Evolutionary conservation across 2,888 invertebrate genomes (phyloP).

Genomic region (Cataglyphis albicans): DNA sequence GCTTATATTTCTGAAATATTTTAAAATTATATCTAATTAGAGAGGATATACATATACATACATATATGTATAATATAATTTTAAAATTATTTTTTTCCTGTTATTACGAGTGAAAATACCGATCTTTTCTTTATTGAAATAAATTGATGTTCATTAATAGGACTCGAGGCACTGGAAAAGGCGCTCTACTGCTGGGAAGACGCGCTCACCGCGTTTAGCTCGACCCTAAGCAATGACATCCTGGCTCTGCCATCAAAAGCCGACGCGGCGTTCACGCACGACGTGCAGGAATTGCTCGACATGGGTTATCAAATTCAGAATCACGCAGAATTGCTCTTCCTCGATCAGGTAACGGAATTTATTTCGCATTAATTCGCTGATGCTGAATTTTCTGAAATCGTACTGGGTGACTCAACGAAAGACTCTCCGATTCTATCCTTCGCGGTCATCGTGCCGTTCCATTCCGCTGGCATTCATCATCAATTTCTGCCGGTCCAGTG

Average conservation of each 20-base stretch:
- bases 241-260: conserved; percentile 92
- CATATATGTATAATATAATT: background rate
- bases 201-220: conserved; percentile 93
- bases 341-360: conserved; percentile 88
- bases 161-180: conserved; percentile 96
- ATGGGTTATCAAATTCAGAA: conserved; percentile 94
- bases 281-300: conserved; percentile 90
- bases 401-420: background rate
- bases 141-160: conserved; percentile 84
- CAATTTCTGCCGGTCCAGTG: conserved; percentile 61
- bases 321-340: conserved; percentile 94
- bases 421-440: conserved; percentile 16
- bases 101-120: background rate
- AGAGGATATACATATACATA: background rate
- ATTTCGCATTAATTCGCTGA: background rate
- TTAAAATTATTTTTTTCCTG: background rate
- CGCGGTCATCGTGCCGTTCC: conserved; percentile 53
- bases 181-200: conserved; percentile 98
- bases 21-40: background rate
- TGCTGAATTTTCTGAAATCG: background rate
- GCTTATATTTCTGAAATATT: conserved; percentile 16
- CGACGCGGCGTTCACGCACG: conserved; percentile 93
- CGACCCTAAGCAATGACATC: conserved; percentile 88
- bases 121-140: background rate
- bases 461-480: conserved; percentile 63